phyloP scores from a whole-genome alignment of 1,140 invertebrate species.

The Ptiloglossa arizonensis region DNA sequence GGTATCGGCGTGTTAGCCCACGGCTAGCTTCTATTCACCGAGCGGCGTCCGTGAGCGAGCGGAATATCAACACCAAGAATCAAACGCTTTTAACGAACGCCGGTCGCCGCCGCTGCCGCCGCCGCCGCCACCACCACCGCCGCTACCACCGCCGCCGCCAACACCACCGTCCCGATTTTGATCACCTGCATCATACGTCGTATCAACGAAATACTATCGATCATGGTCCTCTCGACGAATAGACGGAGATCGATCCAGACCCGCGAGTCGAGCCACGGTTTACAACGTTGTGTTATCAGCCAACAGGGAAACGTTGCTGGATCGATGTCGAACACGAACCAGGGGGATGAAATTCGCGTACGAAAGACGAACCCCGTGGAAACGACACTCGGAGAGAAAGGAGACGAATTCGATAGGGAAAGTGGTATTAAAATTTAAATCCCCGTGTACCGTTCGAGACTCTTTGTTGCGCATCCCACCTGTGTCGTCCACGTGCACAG shows the following conservation, averaged over 20 bases:
- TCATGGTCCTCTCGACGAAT: slow-evolving; percentile 12
- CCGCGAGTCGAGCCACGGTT: neutral
- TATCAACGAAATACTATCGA: slow-evolving; percentile 35
- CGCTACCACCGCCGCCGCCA: slow-evolving; percentile 3
- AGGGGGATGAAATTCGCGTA: neutral
- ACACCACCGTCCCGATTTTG: slow-evolving; percentile 40
- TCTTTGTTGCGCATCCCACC: neutral
- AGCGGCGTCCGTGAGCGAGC: slow-evolving; percentile 69
- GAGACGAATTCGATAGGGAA: neutral
- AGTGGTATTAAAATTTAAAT: slow-evolving; percentile 11
- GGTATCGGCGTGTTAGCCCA: slow-evolving; percentile 67
- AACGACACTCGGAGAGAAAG: neutral
- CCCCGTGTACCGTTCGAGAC: neutral
- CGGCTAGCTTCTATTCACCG: slow-evolving; percentile 64
- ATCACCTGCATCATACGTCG: slow-evolving; percentile 33
- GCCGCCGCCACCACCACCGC: neutral
- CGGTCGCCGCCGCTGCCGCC: too few relatives aligned
- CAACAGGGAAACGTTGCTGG: neutral
- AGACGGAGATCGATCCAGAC: slow-evolving; percentile 34
- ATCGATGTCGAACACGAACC: neutral
- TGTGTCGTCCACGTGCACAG: slow-evolving; percentile 5
- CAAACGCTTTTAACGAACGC: slow-evolving; percentile 74
- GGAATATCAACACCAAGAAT: slow-evolving; percentile 76
- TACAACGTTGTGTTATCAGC: neutral
- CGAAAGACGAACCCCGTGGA: neutral